A percentile compares a stretch with the other conserved stretches of the same genome.
Evolutionary conservation across 1,140 invertebrate genomes (phyloP).

Genomic region (roundworm (Caenorhabditis elegans)): WBcel235 BX284604.4:8365001-8365500

Average conservation of each 20-base stretch:
- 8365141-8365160: too few species aligned
- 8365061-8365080: too few species aligned
- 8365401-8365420: not conserved
- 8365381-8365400: not conserved
- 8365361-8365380: not conserved
- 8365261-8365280: too few species aligned
- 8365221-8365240: not conserved
- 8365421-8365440: not conserved
- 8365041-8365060: not conserved
- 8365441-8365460: not conserved
- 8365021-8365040: not conserved
- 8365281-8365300: too few species aligned
- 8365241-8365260: too few species aligned
- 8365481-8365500: not conserved
- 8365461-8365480: not conserved
- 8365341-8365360: too few species aligned
- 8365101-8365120: too few species aligned
- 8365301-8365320: not conserved
- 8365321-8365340: not conserved
- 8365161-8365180: too few species aligned
- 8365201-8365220: too few species aligned
- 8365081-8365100: too few species aligned
- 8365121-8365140: too few species aligned
- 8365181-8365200: not conserved
- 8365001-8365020: not conserved